These are phyloP conservation scores for Harpagifer antarcticus DNA, from an alignment of 2,797 vertebrate species.

Conservation along the genomic window DNA sequence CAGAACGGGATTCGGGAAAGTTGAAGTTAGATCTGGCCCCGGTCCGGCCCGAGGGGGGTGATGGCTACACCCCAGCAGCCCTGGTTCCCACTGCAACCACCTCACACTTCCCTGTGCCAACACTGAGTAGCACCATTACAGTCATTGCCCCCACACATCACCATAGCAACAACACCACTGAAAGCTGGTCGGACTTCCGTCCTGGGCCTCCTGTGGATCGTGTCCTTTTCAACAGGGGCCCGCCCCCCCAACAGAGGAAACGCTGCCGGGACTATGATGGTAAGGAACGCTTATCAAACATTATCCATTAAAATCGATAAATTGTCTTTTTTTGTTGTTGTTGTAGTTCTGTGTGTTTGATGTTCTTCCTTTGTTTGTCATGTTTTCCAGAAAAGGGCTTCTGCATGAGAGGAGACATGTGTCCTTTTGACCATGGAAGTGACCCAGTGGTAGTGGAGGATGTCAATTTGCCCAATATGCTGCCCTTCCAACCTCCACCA, in stretches of 20 bases:
- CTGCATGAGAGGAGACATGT: slow-evolving; percentile 98
- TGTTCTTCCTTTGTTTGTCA: neutral
- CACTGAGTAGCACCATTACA: slow-evolving; percentile 96
- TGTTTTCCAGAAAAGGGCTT: slow-evolving; percentile 93
- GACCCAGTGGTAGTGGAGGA: slow-evolving; percentile 98
- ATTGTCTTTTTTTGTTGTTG: neutral
- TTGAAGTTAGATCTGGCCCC: slow-evolving; percentile 93
- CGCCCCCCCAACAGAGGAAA: slow-evolving; percentile 91
- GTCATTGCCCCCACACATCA: slow-evolving; percentile 95
- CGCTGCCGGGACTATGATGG: slow-evolving; percentile 98
- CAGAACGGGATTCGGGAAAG: slow-evolving; percentile 94
- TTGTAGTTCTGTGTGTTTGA: neutral
- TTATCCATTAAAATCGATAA: too few relatives aligned
- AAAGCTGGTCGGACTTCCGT: slow-evolving; percentile 96
- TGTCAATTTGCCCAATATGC: slow-evolving; percentile 94
- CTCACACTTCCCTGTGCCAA: slow-evolving; percentile 93
- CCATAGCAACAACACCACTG: slow-evolving; percentile 94
- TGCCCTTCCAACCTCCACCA: slow-evolving; percentile 96
- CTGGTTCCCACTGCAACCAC: slow-evolving; percentile 89
- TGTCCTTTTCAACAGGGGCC: slow-evolving; percentile 88
- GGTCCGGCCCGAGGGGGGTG: slow-evolving; percentile 86
- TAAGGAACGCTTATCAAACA: slow-evolving; percentile 65
- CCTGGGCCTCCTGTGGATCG: slow-evolving; percentile 92
- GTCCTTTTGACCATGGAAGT: slow-evolving; percentile 97
- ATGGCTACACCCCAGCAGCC: slow-evolving; percentile 88